Evolutionary conservation across 64 coral and sea anemone genomes (phyloP).

Genomic region (Dendronephthya gigantea): DNA sequence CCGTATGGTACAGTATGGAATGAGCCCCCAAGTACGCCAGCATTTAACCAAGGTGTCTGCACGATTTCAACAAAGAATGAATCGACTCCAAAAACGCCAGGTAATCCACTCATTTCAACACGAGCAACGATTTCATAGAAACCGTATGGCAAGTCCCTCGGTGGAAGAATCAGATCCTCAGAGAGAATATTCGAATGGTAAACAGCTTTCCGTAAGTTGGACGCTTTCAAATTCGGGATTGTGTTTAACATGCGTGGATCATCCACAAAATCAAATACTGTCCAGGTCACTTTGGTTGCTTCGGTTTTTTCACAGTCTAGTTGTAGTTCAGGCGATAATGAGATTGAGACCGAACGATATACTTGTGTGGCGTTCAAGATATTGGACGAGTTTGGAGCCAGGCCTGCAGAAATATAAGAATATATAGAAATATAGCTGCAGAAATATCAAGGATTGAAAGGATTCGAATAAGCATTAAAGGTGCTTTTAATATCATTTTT

Average conservation of each 20-base stretch:
- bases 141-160: slow-evolving; percentile 27
- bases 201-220: neutral
- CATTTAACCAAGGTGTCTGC: slow-evolving; percentile 23
- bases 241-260: neutral
- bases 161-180: neutral
- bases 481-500: neutral
- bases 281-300: slow-evolving; percentile 33
- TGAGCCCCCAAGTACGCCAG: slow-evolving; percentile 6
- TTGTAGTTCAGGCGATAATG: slow-evolving; percentile 20
- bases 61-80: slow-evolving; percentile 31
- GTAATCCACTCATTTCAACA: slow-evolving; percentile 18
- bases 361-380: slow-evolving; percentile 12
- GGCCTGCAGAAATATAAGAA: neutral
- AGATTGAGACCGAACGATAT: slow-evolving; percentile 20
- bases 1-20: neutral
- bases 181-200: neutral
- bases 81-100: slow-evolving; percentile 16
- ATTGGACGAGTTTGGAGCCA: neutral
- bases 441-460: no score
- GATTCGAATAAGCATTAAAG: no score
- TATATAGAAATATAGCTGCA: no score
- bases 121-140: slow-evolving; percentile 36
- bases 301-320: slow-evolving; percentile 45
- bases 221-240: neutral
- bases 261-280: slow-evolving; percentile 8